Base-by-base conservation (phyloP, 2,888 invertebrate genomes). In the Lissocephala sabroskyi region DNA sequence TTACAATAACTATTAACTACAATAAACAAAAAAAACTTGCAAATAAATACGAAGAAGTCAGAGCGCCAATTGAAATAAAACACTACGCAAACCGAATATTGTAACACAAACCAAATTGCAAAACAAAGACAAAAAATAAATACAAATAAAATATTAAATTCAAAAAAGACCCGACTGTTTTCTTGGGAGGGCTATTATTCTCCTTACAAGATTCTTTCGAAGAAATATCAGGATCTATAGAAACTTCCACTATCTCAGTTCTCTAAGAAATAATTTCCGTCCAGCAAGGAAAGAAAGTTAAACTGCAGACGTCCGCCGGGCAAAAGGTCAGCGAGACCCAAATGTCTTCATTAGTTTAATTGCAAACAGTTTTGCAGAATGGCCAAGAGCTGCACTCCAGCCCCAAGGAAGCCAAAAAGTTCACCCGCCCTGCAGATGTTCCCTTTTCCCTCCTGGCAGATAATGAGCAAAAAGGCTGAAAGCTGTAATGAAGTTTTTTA, bases 341-440 rank as follows among this genome's bases (percentile, higher is more conserved):
- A 70, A 70, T 66, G 75, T 56, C 78, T 71, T 71, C 77, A 70
- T 77, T 77, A 70, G 66, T 77, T 77, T 70, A 77, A 77, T 71
- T 71, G 65, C 71, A 63, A 65, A 50, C 65, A 73, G 59, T 74
- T 61, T 71, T 74, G 65, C 45, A 56, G 56, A 43, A 41, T 47
- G 50, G 5, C 47, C 33, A 52, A 56, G 49, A 52, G 55, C 52
- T 75, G 47, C 59, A 51, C 50, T 59, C 35, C 35, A 35, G 45
- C 19, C 26, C 26, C 39, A 32, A 16, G 13, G 13, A 16, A 19
- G 40, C 32, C 32, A 30, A 41, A 17, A 47, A 59, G 48, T 59
- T 55, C 47, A 62, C 48, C 65, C 63, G 60, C 73, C 68, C 65
- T 53, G 55, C 54, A 36, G 49, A 42, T 55, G 36, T 36, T 44